These are phyloP conservation scores for Dascyllus trimaculatus DNA, from an alignment of 2,113 vertebrate genomes.

Conservation along the genomic window DNA sequence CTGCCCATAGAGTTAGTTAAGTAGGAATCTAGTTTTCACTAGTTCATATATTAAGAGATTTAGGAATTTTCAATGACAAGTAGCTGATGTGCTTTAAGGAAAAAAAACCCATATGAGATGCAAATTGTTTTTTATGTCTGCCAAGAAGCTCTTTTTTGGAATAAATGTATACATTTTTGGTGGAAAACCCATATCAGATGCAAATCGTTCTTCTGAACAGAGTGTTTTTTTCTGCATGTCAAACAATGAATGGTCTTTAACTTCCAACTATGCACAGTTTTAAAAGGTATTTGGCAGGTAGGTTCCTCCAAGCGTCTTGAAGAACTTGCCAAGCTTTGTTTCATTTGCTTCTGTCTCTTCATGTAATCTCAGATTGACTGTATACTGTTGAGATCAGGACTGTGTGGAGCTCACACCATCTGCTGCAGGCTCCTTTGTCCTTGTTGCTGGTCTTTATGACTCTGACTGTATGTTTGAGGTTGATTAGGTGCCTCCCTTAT, in stretches of 20 bases:
- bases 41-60: too few relatives aligned
- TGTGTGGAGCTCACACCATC: constrained; percentile 4
- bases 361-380: neutral
- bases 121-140: too few relatives aligned
- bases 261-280: neutral
- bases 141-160: too few relatives aligned
- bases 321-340: neutral
- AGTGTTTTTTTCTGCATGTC: too few relatives aligned
- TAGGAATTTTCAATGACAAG: too few relatives aligned
- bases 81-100: too few relatives aligned
- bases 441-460: constrained; percentile 18
- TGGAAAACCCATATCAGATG: too few relatives aligned
- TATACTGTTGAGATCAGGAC: neutral
- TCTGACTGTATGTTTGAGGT: neutral
- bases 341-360: neutral
- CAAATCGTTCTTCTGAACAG: too few relatives aligned
- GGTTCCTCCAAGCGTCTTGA: neutral
- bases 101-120: too few relatives aligned
- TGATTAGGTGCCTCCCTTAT: neutral
- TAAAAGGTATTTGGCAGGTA: neutral
- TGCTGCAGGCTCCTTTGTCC: constrained; percentile 14
- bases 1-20: too few relatives aligned
- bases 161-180: too few relatives aligned
- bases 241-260: neutral
- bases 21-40: too few relatives aligned